Evolutionary conservation across 2,888 invertebrate genomes (phyloP), one percentile per base, ranked within the genome.

Genomic region (Palloptera scutellata): DNA sequence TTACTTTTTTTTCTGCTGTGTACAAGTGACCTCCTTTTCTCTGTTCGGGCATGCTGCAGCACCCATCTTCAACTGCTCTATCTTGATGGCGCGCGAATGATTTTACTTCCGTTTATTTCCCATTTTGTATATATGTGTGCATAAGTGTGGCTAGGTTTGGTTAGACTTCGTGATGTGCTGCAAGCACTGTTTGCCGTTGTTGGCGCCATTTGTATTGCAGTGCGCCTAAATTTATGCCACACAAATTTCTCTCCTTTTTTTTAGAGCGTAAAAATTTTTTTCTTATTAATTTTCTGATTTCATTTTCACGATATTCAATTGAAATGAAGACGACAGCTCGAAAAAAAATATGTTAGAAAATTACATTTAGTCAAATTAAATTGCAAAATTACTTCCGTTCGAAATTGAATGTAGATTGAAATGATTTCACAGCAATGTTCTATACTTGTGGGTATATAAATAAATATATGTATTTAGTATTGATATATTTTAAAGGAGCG

Each of bases 341-440:
- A 48, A 8, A 48, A 11, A 48, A 48, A 48, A 48, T 17, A 54
- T 59, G 30, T 42, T 42, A 48, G 48, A 30, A 64, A 68, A 68
- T 68, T 64, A 30, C 64, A 64, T 60, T 63, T 67, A 53, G 55
- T 55, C 55, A 57, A 51, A 63, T 4, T 59, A 67, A 63, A 67
- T 57, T 62, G 57, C 53, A 45, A 63, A 67, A 67, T 67, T 67
- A 53, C 42, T 62, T 67, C 62, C 62, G 59, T 41, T 55, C 2
- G 30, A 30, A 30, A 30, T 30, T 30, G 30, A 30, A 30, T 30
- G 30, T 2, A 30, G 30, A 30, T 4, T 30, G 30, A 30, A 30
- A 30, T 30, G 30, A 30, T 30, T 30, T 30, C 30, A 6, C 30
- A 30, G 30, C 3, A 30, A 30, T 30, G 30, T 30, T 30, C 30